Conservation (phyloP, 1,140 invertebrate genomes). For the Acromyrmex heyeri region DNA sequence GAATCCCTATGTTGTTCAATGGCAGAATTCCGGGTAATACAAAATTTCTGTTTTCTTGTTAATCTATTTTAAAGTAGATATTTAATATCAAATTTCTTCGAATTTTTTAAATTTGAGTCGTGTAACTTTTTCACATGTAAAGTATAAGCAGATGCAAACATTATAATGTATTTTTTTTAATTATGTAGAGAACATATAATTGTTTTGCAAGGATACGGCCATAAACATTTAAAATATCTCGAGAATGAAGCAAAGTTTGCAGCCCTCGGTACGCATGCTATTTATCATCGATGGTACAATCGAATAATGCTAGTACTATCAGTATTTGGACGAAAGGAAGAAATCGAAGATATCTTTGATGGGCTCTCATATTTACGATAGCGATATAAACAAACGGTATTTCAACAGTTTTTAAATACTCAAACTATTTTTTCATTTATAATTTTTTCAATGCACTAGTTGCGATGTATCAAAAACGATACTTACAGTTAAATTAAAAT, state of each 20-base stretch:
- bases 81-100: background rate
- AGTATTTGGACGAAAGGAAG: slow-evolving; percentile 71
- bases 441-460: background rate
- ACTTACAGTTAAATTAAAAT: background rate
- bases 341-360: slow-evolving; percentile 73
- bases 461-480: background rate
- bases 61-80: background rate
- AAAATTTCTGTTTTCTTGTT: background rate
- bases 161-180: background rate
- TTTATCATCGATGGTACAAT: slow-evolving; percentile 62
- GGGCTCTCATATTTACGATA: slow-evolving; percentile 68
- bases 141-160: background rate
- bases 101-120: background rate
- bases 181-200: slow-evolving; percentile 72
- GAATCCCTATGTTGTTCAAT: slow-evolving; percentile 61
- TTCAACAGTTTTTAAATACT: background rate
- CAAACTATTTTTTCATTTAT: background rate
- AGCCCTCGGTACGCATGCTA: slow-evolving; percentile 53
- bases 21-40: slow-evolving; percentile 73
- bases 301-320: slow-evolving; percentile 71
- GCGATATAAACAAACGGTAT: background rate
- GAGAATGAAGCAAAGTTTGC: slow-evolving; percentile 64
- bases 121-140: slow-evolving; percentile 4
- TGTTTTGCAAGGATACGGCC: slow-evolving; percentile 75
- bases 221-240: slow-evolving; percentile 77